phyloP scores from a whole-genome alignment of 2,888 invertebrate genomes.

The Pollenia angustigena region DNA sequence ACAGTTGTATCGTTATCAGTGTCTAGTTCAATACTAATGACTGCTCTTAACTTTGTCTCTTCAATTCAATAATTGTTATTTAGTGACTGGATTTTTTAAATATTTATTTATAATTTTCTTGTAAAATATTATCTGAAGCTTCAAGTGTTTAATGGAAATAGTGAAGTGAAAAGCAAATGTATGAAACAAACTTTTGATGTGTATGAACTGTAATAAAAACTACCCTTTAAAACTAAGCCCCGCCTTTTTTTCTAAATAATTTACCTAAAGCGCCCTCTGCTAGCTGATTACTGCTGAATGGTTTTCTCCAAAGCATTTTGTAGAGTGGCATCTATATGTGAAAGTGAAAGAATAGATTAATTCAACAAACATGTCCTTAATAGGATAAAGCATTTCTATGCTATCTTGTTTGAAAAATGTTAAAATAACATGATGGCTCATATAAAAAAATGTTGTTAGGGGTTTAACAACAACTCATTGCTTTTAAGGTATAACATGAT shows the following conservation, averaged over 20 bases:
- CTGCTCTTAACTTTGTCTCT: not conserved
- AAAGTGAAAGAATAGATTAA: not conserved
- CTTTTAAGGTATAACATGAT: no score
- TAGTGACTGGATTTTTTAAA: not conserved
- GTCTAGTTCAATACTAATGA: conserved; percentile 10
- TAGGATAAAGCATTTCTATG: not conserved
- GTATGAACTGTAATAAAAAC: conserved; percentile 11
- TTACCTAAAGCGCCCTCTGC: not conserved
- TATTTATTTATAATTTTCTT: not conserved
- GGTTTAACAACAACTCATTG: no score
- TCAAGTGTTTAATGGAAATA: not conserved
- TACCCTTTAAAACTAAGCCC: conserved; percentile 31
- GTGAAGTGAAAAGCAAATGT: not conserved
- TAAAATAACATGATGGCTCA: no score
- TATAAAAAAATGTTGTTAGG: no score
- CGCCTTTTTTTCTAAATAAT: not conserved
- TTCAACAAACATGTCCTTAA: not conserved
- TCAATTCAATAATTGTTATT: not conserved
- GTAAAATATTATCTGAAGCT: not conserved
- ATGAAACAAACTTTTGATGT: not conserved
- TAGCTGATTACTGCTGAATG: not conserved
- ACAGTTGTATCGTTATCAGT: not conserved
- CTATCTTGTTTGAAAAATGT: no score
- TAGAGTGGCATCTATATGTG: conserved; percentile 23
- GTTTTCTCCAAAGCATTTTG: no score